A percentile compares a stretch with the other conserved stretches of the same genome.
Conservation (phyloP, 2,113 vertebrate genomes). For the Daphoenositta chrysoptera region DNA sequence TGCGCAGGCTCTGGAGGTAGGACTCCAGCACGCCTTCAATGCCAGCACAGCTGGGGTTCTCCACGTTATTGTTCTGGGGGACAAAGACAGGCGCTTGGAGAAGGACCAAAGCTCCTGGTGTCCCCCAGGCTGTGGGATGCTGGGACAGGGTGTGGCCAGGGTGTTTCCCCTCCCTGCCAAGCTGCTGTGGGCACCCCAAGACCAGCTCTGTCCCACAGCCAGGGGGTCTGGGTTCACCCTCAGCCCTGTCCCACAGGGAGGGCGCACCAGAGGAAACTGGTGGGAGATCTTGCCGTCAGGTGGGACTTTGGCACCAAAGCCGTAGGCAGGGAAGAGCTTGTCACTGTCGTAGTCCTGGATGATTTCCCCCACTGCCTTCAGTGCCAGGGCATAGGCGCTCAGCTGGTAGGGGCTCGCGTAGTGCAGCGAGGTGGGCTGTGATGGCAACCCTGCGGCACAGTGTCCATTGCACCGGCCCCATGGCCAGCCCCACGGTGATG, state of each 20-base stretch:
- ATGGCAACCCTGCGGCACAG: slow-evolving; percentile 84
- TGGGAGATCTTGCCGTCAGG: slow-evolving; percentile 96
- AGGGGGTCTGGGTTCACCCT: neutral
- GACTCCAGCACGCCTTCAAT: slow-evolving; percentile 90
- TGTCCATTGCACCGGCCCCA: neutral
- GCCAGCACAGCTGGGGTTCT: slow-evolving; percentile 85
- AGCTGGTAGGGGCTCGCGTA: slow-evolving; percentile 98
- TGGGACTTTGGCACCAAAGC: slow-evolving; percentile 95
- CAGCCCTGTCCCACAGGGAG: neutral
- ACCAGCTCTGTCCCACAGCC: neutral
- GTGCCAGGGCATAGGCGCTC: slow-evolving; percentile 95
- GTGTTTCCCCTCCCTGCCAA: fast-evolving
- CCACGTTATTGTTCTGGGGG: slow-evolving; percentile 79
- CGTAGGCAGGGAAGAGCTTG: slow-evolving; percentile 97
- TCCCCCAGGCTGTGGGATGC: neutral
- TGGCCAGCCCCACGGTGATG: fast-evolving
- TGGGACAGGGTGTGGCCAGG: neutral
- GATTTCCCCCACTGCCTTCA: slow-evolving; percentile 97
- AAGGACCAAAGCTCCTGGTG: neutral
- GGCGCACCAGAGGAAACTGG: slow-evolving; percentile 90
- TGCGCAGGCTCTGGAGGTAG: slow-evolving; percentile 90
- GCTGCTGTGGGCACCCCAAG: neutral
- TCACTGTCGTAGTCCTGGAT: slow-evolving; percentile 99
- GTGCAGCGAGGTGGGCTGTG: slow-evolving; percentile 96
- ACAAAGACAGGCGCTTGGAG: neutral